These are phyloP conservation scores for Enteromius trimaculatus DNA, from an alignment of 2,797 vertebrate genomes.

Conservation along the genomic window DNA sequence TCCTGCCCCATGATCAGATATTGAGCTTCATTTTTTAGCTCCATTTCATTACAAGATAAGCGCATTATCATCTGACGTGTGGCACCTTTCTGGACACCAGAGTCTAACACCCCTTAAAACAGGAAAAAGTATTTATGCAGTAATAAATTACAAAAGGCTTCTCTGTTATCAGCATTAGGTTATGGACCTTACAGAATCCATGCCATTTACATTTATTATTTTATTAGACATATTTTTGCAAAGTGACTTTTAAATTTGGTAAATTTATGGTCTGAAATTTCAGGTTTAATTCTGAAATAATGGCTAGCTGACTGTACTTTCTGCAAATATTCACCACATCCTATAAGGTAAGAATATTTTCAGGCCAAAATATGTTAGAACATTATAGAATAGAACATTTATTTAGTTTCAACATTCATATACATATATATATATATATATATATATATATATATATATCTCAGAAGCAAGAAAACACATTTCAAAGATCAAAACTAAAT, in stretches of 20 bases:
- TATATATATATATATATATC: too few relatives aligned
- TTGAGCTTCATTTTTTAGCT: slow-evolving; percentile 50
- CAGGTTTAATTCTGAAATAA: not conserved
- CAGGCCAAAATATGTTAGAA: not conserved
- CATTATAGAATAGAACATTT: too few relatives aligned
- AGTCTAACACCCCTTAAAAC: slow-evolving; percentile 62
- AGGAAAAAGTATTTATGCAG: not conserved
- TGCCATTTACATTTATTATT: not conserved
- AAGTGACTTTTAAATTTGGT: not conserved
- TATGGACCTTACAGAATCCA: not conserved
- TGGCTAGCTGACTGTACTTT: not conserved
- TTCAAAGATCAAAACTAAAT: too few relatives aligned
- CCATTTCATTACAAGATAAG: slow-evolving; percentile 57
- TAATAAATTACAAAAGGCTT: not conserved
- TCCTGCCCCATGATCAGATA: slow-evolving; percentile 76
- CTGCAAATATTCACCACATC: not conserved
- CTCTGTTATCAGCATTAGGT: not conserved
- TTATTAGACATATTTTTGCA: not conserved
- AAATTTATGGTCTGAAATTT: not conserved
- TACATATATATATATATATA: too few relatives aligned
- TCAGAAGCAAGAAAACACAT: too few relatives aligned
- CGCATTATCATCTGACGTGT: slow-evolving; percentile 64
- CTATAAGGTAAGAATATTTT: not conserved
- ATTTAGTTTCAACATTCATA: too few relatives aligned
- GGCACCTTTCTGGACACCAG: slow-evolving; percentile 47